Percentiles rank a stretch among this genome's conserved stretches.
phyloP scores from a whole-genome alignment of 2,888 invertebrate genomes.

The Oscheius onirici region DNA sequence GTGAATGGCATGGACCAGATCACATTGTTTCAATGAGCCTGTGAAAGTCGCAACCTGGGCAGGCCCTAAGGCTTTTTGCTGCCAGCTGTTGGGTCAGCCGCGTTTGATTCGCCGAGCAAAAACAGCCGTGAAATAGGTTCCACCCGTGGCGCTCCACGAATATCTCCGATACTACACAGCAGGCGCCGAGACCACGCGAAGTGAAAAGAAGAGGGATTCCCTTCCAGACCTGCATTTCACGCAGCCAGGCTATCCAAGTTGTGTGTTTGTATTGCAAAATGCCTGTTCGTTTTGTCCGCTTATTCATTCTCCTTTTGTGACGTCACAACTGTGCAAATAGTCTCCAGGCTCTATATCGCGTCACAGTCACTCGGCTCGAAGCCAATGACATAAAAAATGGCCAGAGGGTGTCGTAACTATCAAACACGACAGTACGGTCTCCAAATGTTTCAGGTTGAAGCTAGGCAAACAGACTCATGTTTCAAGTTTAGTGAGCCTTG shows the following conservation, averaged over 20 bases:
- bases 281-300: slow-evolving; percentile 31
- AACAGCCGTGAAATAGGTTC: slow-evolving; percentile 28
- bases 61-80: slow-evolving; percentile 20
- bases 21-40: not conserved
- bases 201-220: not conserved
- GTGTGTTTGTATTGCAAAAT: slow-evolving; percentile 37
- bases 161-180: slow-evolving; percentile 22
- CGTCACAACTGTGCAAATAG: slow-evolving; percentile 29
- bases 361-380: slow-evolving; percentile 24
- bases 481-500: too few species aligned
- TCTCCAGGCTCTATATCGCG: slow-evolving; percentile 30
- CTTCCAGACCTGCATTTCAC: slow-evolving; percentile 1
- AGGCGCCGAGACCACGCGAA: not conserved
- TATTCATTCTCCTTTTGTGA: slow-evolving; percentile 34
- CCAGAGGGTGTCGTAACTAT: not conserved
- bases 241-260: slow-evolving; percentile 23
- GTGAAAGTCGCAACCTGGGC: slow-evolving; percentile 14
- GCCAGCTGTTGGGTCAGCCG: slow-evolving; percentile 31
- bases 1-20: not conserved
- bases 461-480: too few species aligned
- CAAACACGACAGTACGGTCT: too few species aligned
- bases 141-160: slow-evolving; percentile 2
- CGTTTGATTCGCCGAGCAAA: slow-evolving; percentile 27
- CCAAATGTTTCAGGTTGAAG: too few species aligned
- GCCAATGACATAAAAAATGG: slow-evolving; percentile 26